Evolutionary conservation across 2,797 vertebrate species (phyloP).

Genomic region (Orestias chungarensis): DNA sequence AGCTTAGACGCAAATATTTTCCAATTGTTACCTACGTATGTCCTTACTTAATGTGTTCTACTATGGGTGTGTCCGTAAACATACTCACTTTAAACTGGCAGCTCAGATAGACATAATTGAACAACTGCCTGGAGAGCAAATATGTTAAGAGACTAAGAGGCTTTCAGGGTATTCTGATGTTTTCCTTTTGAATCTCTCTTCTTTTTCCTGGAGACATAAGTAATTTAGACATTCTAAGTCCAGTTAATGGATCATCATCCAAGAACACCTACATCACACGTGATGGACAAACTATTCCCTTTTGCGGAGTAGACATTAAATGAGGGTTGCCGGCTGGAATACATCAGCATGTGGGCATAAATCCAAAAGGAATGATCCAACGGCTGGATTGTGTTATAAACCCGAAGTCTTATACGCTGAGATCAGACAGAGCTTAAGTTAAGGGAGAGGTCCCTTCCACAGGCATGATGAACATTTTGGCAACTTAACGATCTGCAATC

Average conservation of each 20-base stretch:
- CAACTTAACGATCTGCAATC: conserved; percentile 30
- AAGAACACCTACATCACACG: conserved; percentile 19
- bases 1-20: conserved; percentile 28
- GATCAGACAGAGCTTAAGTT: conserved; percentile 53
- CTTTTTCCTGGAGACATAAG: conserved; percentile 24
- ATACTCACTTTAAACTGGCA: conserved; percentile 42
- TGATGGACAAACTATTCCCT: conserved; percentile 9
- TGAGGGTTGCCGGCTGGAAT: conserved; percentile 59
- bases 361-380: conserved; percentile 35
- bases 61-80: conserved; percentile 31
- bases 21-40: conserved; percentile 15
- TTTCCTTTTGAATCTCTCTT: conserved; percentile 34
- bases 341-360: conserved; percentile 36
- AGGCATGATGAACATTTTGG: conserved; percentile 70
- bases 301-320: conserved; percentile 18
- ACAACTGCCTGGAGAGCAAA: conserved; percentile 37
- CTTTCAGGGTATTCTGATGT: conserved; percentile 57
- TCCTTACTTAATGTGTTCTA: conserved; percentile 19
- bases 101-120: conserved; percentile 53
- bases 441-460: conserved; percentile 67
- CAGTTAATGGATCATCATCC: conserved; percentile 29
- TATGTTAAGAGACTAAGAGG: conserved; percentile 40
- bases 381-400: conserved; percentile 63
- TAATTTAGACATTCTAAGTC: conserved; percentile 20
- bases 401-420: conserved; percentile 52